Evolutionary conservation across 2,888 invertebrate species (phyloP), one percentile per base, ranked within the genome.

Genomic region (Yponomeuta evonymella): DNA sequence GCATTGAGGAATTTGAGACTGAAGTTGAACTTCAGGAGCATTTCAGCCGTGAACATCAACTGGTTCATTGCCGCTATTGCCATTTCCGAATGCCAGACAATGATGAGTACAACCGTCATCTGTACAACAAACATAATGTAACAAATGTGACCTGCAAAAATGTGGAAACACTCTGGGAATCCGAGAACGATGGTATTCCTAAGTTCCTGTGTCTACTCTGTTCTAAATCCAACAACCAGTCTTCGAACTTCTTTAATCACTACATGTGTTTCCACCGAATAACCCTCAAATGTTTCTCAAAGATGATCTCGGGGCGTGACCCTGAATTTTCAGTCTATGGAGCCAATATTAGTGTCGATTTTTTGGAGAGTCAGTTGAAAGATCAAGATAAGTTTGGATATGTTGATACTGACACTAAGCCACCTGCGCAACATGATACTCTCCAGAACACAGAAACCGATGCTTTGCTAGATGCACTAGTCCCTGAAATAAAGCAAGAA

Each of bases 211-310:
- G 92, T 72, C 73, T 85, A 51, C 80, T 93, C 2, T 93, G 92
- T 73, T 81, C 83, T 0, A 91, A 89, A 76, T 73, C 84, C 3
- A 83, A 84, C 72, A 84, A 84, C 70, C 71, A 78, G 23, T 75
- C 79, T 1, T 77, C 80, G 11, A 83, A 82, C 63, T 91, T 90
- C 74, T 88, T 89, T 66, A 86, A 85, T 72, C 93, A 93, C 73
- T 93, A 83, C 71, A 89, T 93, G 85, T 87, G 90, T 0, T 88
- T 79, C 71, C 93, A 93, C 71, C 90, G 88, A 73, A 87, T 90
- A 65, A 91, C 92, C 8, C 76, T 93, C 0, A 92, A 90, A 79
- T 92, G 92, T 72, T 81, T 93, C n/a, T 79, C 89, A 6, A 79
- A 75, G 48, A 72, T 89, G 2, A 78, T 92, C 33, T 87, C 87